Evolutionary conservation across 2,797 vertebrate species (phyloP).

Genomic region (Morus bassanus): DNA sequence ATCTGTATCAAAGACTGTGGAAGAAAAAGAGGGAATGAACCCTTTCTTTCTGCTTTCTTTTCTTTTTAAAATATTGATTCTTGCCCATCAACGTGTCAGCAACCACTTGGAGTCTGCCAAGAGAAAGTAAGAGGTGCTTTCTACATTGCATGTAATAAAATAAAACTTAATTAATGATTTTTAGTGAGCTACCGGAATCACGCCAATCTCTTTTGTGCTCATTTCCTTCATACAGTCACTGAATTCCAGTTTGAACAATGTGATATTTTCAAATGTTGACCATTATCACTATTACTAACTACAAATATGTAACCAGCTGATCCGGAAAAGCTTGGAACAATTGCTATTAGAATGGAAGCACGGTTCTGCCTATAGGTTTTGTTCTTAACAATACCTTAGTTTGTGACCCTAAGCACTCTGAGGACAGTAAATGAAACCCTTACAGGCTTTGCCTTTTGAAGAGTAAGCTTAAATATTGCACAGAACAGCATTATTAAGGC

Average conservation of each 20-base stretch:
- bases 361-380: slow-evolving; percentile 1
- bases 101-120: not conserved
- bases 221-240: not conserved
- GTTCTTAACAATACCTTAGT: not conserved
- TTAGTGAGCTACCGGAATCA: not conserved
- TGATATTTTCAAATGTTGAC: not conserved
- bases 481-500: slow-evolving; percentile 43
- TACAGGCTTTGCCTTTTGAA: slow-evolving; percentile 25
- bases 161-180: not conserved
- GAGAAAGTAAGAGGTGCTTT: not conserved
- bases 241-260: not conserved
- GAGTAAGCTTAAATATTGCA: slow-evolving; percentile 24
- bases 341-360: not conserved
- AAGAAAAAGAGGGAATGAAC: not conserved
- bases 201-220: not conserved
- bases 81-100: not conserved
- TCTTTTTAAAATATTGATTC: not conserved
- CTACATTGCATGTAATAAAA: not conserved
- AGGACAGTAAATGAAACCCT: slow-evolving; percentile 14
- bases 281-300: not conserved
- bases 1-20: not conserved
- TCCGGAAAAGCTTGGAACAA: not conserved
- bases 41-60: not conserved
- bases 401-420: not conserved
- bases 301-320: not conserved